Conservation (phyloP, 2,113 vertebrate genomes). For the Anolis carolinensis region DNA sequence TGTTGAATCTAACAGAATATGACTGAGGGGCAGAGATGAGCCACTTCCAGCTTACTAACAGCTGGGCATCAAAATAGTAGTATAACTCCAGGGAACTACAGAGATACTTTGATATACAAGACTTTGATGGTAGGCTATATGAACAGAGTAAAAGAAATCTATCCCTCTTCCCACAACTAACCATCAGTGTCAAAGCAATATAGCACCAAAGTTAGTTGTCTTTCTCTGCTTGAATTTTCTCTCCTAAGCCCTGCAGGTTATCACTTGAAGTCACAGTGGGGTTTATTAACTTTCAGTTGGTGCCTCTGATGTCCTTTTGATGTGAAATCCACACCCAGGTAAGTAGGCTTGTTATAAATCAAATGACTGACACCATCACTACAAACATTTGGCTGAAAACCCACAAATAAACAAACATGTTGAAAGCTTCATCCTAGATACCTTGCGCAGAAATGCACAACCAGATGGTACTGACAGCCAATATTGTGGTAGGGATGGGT, state of each 20-base stretch:
- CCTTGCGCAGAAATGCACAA: background rate
- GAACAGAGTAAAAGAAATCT: constrained; percentile 25
- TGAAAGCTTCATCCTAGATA: background rate
- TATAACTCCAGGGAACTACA: constrained; percentile 33
- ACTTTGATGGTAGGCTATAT: constrained; percentile 33
- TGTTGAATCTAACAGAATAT: background rate
- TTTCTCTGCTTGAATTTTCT: constrained; percentile 21
- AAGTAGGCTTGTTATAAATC: constrained; percentile 1
- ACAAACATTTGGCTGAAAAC: constrained; percentile 4
- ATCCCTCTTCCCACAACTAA: background rate
- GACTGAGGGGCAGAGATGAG: constrained; percentile 8
- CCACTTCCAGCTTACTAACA: constrained; percentile 6
- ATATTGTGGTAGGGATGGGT: background rate
- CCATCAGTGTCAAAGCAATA: constrained; percentile 17
- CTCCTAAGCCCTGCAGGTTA: constrained; percentile 19
- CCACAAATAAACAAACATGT: constrained; percentile 6
- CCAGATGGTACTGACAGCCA: background rate
- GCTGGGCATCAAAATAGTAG: constrained; percentile 15
- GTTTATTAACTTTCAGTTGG: constrained; percentile 29
- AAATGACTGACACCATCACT: background rate
- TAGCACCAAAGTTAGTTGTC: constrained; percentile 13
- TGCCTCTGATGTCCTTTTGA: constrained; percentile 8
- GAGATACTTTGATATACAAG: constrained; percentile 27
- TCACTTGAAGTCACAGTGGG: constrained; percentile 28
- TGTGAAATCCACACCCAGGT: constrained; percentile 9